phyloP scores from a whole-genome alignment of 2,797 vertebrate species.

The Pygocentrus nattereri region DNA sequence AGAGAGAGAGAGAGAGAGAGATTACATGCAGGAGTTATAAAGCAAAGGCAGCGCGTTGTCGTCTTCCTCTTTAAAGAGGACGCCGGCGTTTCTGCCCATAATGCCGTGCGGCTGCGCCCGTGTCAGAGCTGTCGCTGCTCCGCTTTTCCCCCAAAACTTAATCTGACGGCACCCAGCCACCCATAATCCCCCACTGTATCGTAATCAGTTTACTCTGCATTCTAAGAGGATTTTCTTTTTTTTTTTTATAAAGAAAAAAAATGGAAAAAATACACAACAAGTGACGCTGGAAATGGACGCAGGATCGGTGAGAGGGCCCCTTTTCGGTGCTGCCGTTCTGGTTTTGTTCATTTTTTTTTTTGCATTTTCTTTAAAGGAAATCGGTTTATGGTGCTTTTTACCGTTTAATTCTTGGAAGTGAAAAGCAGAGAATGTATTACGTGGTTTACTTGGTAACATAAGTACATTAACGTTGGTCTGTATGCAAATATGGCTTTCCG shows the following conservation, averaged over 20 bases:
- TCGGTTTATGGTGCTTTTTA: constrained; percentile 14
- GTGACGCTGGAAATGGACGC: constrained; percentile 86
- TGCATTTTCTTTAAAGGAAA: constrained; percentile 55
- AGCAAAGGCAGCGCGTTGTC: constrained; percentile 75
- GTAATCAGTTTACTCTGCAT: constrained; percentile 97
- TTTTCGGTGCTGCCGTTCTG: constrained; percentile 68
- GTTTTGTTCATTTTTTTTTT: constrained; percentile 78
- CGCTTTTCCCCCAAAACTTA: constrained; percentile 84
- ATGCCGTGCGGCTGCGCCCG: constrained; percentile 81
- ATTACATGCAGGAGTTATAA: constrained; percentile 79
- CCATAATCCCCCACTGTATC: constrained; percentile 94
- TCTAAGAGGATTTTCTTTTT: constrained; percentile 92
- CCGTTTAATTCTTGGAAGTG: constrained; percentile 2
- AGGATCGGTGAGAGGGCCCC: constrained; percentile 77
- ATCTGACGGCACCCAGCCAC: constrained; percentile 94
- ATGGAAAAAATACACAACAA: constrained; percentile 87
- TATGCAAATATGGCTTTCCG: background rate
- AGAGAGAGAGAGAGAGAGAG: constrained; percentile 55
- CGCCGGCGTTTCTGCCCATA: constrained; percentile 81
- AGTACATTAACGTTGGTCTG: background rate
- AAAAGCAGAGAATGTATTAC: background rate
- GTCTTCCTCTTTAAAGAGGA: constrained; percentile 78
- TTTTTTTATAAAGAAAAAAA: background rate
- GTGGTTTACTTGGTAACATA: background rate
- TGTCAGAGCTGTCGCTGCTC: constrained; percentile 91